Conservation (phyloP, 23 tunicate species). For the Aplidium turbinatum region DNA sequence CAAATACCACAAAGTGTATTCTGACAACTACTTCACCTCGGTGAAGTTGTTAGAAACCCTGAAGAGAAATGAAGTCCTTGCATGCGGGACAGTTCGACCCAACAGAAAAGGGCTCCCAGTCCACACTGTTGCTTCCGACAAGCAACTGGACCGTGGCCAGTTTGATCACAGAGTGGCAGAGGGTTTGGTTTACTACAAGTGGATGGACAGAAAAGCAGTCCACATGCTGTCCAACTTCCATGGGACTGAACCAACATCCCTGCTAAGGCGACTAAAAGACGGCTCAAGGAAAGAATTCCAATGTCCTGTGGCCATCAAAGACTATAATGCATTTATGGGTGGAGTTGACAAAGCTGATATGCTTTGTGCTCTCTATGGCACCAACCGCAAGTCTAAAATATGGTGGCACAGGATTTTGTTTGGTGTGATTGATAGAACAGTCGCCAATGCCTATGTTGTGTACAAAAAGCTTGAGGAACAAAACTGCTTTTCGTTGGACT, state of each 20-base stretch:
- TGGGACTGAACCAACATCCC: not conserved
- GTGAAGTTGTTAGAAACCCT: not conserved
- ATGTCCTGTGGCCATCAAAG: conserved; percentile 11
- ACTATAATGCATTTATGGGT: conserved; percentile 15
- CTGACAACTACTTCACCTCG: conserved; percentile 23
- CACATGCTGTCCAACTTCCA: conserved; percentile 32
- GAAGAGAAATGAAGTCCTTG: not conserved
- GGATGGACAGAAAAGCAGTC: conserved; percentile 25
- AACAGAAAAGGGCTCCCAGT: conserved; percentile 28
- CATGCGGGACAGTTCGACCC: conserved; percentile 28
- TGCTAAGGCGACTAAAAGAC: conserved; percentile 1
- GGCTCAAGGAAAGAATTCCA: not conserved
- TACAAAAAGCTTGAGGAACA: not conserved
- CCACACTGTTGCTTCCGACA: not conserved
- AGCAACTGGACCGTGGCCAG: conserved; percentile 1
- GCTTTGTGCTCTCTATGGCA: conserved; percentile 6
- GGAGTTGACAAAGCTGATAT: conserved; percentile 29
- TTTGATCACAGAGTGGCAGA: conserved; percentile 10
- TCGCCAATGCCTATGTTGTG: conserved; percentile 12
- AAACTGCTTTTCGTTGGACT: not conserved
- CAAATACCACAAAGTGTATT: conserved; percentile 8
- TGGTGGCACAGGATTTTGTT: conserved; percentile 33
- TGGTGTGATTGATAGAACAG: conserved; percentile 19
- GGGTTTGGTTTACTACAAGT: not conserved
- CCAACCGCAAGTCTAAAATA: not conserved